phyloP scores from a whole-genome alignment of 2,888 invertebrate genomes.

The Cephonodes hylas region DNA sequence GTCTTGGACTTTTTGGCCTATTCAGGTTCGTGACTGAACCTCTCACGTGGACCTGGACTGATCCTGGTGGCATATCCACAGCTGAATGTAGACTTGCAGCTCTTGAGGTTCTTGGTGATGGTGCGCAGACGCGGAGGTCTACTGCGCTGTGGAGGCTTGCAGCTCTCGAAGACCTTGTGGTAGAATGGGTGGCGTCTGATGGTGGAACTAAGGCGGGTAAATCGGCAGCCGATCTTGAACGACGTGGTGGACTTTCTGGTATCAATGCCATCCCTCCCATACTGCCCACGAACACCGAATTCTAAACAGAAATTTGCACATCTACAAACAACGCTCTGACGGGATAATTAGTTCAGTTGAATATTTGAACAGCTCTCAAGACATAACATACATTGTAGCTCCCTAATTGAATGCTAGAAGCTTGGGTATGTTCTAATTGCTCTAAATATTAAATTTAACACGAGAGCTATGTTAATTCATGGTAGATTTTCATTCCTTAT shows the following conservation, averaged over 20 bases:
- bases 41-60: slow-evolving; percentile 69
- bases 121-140: slow-evolving; percentile 60
- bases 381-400: neutral
- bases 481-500: neutral
- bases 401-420: neutral
- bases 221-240: slow-evolving; percentile 92
- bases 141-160: slow-evolving; percentile 73
- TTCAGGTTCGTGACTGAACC: slow-evolving; percentile 63
- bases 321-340: neutral
- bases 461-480: neutral
- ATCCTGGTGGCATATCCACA: slow-evolving; percentile 62
- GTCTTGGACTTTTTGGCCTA: slow-evolving; percentile 65
- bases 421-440: neutral
- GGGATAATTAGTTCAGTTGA: neutral
- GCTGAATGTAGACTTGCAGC: slow-evolving; percentile 70
- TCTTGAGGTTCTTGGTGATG: slow-evolving; percentile 66
- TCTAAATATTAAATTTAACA: neutral
- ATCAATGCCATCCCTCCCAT: slow-evolving; percentile 84
- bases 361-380: neutral
- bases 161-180: slow-evolving; percentile 67
- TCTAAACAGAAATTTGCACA: slow-evolving; percentile 77
- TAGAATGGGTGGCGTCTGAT: slow-evolving; percentile 64
- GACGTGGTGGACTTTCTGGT: slow-evolving; percentile 85
- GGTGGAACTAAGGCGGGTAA: slow-evolving; percentile 86
- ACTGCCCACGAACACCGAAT: slow-evolving; percentile 92